Percentiles rank a stretch among this genome's conserved stretches.
These are phyloP conservation scores for Synergus gifuensis DNA, from an alignment of 2,888 invertebrate genomes.

Conservation along the genomic window DNA sequence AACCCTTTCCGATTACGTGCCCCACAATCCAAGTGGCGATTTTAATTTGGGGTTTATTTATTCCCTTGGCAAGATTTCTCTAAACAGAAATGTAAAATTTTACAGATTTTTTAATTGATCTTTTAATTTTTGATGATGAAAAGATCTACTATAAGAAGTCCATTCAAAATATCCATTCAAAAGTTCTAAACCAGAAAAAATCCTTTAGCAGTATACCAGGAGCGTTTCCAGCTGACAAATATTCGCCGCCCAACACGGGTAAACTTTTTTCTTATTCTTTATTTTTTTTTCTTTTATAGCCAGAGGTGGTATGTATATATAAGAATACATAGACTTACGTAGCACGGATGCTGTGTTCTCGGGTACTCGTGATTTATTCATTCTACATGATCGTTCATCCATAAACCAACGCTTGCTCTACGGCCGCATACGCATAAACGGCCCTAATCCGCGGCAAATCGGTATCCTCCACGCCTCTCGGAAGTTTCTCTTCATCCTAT, in stretches of 20 bases:
- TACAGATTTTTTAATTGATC: neutral
- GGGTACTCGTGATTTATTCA: conserved; percentile 61
- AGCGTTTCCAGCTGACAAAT: neutral
- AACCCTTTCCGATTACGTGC: conserved; percentile 38
- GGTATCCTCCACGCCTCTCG: conserved; percentile 58
- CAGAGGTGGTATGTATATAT: conserved; percentile 8
- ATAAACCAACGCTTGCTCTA: conserved; percentile 56
- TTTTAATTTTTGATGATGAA: neutral
- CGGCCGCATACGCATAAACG: conserved; percentile 57
- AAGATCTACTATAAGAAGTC: neutral
- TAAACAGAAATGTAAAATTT: neutral
- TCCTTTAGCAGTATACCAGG: neutral
- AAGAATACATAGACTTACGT: conserved; percentile 46
- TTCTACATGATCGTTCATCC: conserved; percentile 62
- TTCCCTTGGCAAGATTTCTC: neutral
- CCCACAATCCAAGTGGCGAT: conserved; percentile 18
- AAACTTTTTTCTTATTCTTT: neutral
- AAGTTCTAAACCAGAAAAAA: neutral
- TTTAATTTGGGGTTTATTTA: conserved; percentile 21
- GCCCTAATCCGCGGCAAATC: conserved; percentile 61
- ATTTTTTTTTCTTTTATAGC: neutral
- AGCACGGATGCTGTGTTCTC: conserved; percentile 53
- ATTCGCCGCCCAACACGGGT: neutral
- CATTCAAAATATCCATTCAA: neutral
- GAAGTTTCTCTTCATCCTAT: conserved; percentile 49